phyloP scores from a whole-genome alignment of 92 coral and sea anemone species.

The Heteractis magnifica region DNA sequence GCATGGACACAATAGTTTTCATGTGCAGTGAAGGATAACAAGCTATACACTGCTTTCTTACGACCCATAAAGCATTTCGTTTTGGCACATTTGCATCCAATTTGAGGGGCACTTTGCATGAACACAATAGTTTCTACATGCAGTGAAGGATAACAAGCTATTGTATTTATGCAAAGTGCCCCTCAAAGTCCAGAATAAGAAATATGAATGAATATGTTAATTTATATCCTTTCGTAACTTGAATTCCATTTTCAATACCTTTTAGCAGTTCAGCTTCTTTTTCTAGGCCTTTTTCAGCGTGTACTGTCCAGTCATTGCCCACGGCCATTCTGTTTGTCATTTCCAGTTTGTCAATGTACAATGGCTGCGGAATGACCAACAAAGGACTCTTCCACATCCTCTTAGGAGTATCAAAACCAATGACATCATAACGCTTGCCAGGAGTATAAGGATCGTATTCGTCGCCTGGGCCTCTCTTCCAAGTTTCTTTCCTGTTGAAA shows the following conservation, averaged over 20 bases:
- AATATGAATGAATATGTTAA: no score
- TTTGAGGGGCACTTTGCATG: no score
- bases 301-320: constrained; percentile 40
- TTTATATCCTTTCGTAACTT: no score
- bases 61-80: no score
- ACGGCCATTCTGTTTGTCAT: constrained; percentile 5
- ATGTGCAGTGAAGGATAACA: no score
- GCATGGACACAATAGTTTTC: no score
- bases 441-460: constrained; percentile 69
- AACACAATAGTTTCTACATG: no score
- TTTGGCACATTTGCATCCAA: no score
- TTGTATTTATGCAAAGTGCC: no score
- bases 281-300: constrained; percentile 28
- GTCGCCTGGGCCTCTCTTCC: constrained; percentile 52
- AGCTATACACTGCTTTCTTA: no score
- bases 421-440: constrained; percentile 42
- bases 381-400: background rate
- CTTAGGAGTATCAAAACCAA: constrained; percentile 20
- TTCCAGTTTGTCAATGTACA: constrained; percentile 5
- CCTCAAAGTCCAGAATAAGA: no score
- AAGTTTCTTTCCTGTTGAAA: constrained; percentile 55
- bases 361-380: constrained; percentile 33
- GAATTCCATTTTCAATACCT: constrained; percentile 15
- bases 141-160: no score
- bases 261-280: constrained; percentile 48